phyloP scores from a whole-genome alignment of 2,888 invertebrate genomes.

The Muscina levida region DNA sequence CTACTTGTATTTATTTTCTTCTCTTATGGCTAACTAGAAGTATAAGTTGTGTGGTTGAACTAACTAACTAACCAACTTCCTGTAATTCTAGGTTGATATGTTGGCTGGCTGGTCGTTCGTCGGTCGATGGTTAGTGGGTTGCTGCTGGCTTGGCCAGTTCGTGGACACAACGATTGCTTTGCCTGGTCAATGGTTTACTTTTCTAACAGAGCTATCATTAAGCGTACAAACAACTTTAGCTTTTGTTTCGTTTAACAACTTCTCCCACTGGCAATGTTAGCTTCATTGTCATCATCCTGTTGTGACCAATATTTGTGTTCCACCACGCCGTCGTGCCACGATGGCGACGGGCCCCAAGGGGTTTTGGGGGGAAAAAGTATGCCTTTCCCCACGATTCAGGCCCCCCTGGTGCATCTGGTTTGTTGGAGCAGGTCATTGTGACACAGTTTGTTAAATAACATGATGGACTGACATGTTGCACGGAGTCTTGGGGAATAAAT shows the following conservation, averaged over 20 bases:
- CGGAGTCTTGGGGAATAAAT: not conserved
- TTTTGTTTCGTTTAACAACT: not conserved
- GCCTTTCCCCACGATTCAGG: not conserved
- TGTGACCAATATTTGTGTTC: conserved; percentile 25
- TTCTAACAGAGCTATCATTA: conserved; percentile 24
- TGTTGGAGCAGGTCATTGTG: conserved; percentile 66
- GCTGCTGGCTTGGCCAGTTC: conserved; percentile 17
- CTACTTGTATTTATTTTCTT: not conserved
- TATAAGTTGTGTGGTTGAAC: conserved; percentile 16
- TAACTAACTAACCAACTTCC: too few species aligned
- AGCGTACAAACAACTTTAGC: conserved; percentile 12
- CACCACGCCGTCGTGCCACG: not conserved
- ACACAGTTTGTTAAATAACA: conserved; percentile 65
- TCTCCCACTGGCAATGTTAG: conserved; percentile 24
- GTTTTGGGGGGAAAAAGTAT: conserved; percentile 2
- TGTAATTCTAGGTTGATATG: conserved; percentile 23
- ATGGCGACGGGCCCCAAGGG: not conserved
- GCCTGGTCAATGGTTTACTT: conserved; percentile 32
- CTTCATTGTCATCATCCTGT: not conserved
- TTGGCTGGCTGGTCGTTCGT: too few species aligned
- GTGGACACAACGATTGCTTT: not conserved
- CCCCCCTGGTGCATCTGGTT: conserved; percentile 54
- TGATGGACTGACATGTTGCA: conserved; percentile 28
- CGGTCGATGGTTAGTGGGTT: too few species aligned
- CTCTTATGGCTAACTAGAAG: not conserved